Conservation (phyloP, 2,797 vertebrate species). For the Anguilla marmorata region DNA sequence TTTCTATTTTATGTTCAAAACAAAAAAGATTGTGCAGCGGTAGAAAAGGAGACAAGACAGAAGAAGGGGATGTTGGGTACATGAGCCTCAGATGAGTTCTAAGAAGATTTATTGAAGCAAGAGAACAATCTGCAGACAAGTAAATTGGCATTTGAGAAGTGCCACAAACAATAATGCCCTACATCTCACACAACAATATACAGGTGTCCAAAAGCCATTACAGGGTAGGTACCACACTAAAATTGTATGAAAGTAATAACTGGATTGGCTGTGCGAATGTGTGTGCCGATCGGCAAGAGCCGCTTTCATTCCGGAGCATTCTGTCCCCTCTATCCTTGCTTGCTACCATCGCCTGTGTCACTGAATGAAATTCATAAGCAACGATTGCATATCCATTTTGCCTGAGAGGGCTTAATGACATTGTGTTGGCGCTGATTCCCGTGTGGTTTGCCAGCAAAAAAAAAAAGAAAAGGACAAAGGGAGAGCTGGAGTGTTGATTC, state of each 20-base stretch:
- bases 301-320: constrained; percentile 44
- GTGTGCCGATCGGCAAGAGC: constrained; percentile 53
- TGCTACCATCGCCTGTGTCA: neutral
- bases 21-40: neutral
- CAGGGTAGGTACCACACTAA: constrained; percentile 52
- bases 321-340: constrained; percentile 31
- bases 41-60: neutral
- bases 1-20: neutral
- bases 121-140: constrained; percentile 62
- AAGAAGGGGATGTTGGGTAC: neutral
- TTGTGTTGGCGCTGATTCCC: neutral
- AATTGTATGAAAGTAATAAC: constrained; percentile 62
- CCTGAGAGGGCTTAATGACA: constrained; percentile 4
- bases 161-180: constrained; percentile 70
- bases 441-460: neutral
- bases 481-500: neutral
- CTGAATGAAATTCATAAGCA: constrained; percentile 24
- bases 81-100: constrained; percentile 49
- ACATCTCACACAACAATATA: constrained; percentile 55
- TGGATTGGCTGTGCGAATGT: constrained; percentile 35
- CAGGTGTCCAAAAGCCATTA: constrained; percentile 69
- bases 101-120: constrained; percentile 63
- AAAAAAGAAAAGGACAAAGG: too few relatives aligned
- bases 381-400: constrained; percentile 9
- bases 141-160: constrained; percentile 71